These are phyloP conservation scores for Cryptoprocta ferox DNA, from an alignment of 2,797 vertebrate species.

Conservation along the genomic window DNA sequence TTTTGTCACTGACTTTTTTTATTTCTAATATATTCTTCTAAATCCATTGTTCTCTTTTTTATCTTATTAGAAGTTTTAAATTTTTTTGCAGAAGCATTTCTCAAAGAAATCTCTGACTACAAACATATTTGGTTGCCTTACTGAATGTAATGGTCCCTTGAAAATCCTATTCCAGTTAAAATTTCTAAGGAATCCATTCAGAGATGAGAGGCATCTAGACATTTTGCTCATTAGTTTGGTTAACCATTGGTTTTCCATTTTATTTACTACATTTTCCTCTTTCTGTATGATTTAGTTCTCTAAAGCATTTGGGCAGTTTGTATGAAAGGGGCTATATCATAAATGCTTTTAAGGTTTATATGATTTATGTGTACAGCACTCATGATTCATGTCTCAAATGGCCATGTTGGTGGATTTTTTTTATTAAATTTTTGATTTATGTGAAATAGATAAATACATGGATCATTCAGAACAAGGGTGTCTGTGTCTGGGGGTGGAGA, in stretches of 20 bases:
- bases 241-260: constrained; percentile 69
- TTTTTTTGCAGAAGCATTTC: constrained; percentile 1
- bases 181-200: constrained; percentile 70
- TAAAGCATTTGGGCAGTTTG: constrained; percentile 61
- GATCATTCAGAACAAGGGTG: constrained; percentile 81
- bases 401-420: constrained; percentile 76
- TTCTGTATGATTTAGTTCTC: constrained; percentile 66
- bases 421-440: constrained; percentile 83
- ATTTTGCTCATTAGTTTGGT: constrained; percentile 70
- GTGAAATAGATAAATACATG: constrained; percentile 82
- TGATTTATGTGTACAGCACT: constrained; percentile 77
- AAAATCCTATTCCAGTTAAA: constrained; percentile 39
- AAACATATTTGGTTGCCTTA: constrained; percentile 18
- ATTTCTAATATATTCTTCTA: neutral
- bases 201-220: constrained; percentile 51
- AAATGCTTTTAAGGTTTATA: constrained; percentile 71
- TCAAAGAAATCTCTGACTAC: constrained; percentile 58
- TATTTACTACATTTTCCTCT: constrained; percentile 77
- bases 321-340: constrained; percentile 74
- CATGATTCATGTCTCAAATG: constrained; percentile 77
- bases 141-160: constrained; percentile 38
- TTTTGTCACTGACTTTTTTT: neutral
- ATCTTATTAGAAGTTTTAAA: neutral
- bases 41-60: neutral
- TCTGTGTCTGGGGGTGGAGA: constrained; percentile 73